phyloP scores from a whole-genome alignment of 2,888 invertebrate genomes.

The Timema cristinae region DNA sequence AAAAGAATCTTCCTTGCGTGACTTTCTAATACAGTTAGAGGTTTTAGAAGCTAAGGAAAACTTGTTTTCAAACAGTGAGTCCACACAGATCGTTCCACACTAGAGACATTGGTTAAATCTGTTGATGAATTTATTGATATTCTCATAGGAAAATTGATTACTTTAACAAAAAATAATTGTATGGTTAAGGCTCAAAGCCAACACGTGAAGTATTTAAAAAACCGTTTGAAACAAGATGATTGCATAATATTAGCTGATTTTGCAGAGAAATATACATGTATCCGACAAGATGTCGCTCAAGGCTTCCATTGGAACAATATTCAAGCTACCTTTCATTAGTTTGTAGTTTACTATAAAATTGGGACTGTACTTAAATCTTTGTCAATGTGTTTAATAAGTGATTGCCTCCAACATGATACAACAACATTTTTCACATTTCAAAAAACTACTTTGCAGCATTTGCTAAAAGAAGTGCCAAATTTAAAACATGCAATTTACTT shows the following conservation, averaged over 20 bases:
- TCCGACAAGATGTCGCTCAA: constrained; percentile 22
- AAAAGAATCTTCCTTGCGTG: background rate
- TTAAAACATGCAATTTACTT: constrained; percentile 12
- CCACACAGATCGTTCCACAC: background rate
- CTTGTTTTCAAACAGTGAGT: background rate
- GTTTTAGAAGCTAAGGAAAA: background rate
- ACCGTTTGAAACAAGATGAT: background rate
- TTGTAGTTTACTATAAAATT: no score
- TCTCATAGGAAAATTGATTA: background rate
- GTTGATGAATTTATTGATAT: background rate
- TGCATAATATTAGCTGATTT: constrained; percentile 17
- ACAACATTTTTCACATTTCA: constrained; percentile 10
- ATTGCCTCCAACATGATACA: background rate
- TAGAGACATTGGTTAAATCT: background rate
- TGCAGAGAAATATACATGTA: constrained; percentile 22
- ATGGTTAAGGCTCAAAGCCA: background rate
- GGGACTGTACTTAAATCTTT: constrained; percentile 11
- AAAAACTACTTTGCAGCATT: background rate
- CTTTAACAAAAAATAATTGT: background rate
- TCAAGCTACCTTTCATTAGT: no score
- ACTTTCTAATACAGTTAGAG: constrained; percentile 11
- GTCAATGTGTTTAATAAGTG: background rate
- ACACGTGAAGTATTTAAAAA: background rate
- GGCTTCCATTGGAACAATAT: constrained; percentile 24
- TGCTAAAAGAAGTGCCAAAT: background rate